Conservation (phyloP, 1,140 invertebrate species). For the Penaeus chinensis region DNA sequence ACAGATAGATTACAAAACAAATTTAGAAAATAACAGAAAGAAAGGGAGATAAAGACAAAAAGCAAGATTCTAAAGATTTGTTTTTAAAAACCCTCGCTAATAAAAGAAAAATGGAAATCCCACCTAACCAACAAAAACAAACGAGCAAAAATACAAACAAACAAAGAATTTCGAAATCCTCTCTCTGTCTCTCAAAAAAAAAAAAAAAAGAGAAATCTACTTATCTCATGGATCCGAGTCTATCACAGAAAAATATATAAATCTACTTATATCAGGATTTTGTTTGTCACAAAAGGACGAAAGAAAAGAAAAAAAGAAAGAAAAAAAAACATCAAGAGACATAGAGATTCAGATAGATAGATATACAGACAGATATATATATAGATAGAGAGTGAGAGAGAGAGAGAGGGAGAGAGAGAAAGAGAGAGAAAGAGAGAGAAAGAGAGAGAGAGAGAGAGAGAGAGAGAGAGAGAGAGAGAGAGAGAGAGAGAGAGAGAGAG, state of each 20-base stretch:
- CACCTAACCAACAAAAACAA: not conserved
- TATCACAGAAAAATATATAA: no score
- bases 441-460: not conserved
- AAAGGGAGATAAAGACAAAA: not conserved
- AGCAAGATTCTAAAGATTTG: not conserved
- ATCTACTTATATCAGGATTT: no score
- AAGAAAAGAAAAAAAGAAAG: not conserved
- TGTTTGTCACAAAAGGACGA: no score
- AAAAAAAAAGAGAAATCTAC: no score
- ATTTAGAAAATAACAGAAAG: not conserved
- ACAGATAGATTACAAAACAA: no score
- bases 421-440: slow-evolving; percentile 30
- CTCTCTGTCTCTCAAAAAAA: no score
- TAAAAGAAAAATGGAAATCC: no score
- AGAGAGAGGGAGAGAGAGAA: slow-evolving; percentile 17
- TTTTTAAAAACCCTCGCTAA: no score
- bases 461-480: not conserved
- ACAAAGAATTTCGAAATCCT: no score
- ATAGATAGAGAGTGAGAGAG: slow-evolving; percentile 26
- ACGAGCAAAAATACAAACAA: not conserved
- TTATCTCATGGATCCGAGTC: no score
- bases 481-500: not conserved
- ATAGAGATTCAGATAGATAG: not conserved
- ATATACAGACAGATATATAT: not conserved
- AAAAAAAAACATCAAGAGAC: not conserved